Conservation (phyloP, 1,140 invertebrate species). For the Sweltsa coloradensis region DNA sequence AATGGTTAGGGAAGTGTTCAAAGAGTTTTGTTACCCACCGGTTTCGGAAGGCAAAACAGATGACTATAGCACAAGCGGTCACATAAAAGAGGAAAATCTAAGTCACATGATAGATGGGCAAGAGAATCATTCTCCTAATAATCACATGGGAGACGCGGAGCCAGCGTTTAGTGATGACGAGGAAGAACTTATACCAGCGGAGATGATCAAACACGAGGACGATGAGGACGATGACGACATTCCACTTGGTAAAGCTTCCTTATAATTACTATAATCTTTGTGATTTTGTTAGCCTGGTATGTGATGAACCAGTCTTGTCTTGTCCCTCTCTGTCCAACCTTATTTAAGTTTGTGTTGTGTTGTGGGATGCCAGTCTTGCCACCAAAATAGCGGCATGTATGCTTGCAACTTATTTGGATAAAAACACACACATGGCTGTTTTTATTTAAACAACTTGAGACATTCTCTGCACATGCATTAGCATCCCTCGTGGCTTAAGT, state of each 20-base stretch:
- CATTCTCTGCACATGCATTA: too few relatives aligned
- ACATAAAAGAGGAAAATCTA: conserved; percentile 14
- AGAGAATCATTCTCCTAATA: conserved; percentile 23
- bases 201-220: conserved; percentile 4
- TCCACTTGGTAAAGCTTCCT: conserved; percentile 54
- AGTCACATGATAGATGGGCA: conserved; percentile 21
- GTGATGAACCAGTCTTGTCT: too few relatives aligned
- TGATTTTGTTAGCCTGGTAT: too few relatives aligned
- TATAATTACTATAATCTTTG: too few relatives aligned
- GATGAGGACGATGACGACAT: conserved; percentile 80
- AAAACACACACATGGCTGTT: too few relatives aligned
- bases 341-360: too few relatives aligned
- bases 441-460: too few relatives aligned
- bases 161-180: conserved; percentile 72
- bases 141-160: conserved; percentile 42
- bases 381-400: too few relatives aligned
- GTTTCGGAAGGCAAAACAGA: conserved; percentile 21
- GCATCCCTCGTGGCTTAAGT: too few relatives aligned
- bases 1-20: conserved; percentile 80
- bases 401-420: too few relatives aligned
- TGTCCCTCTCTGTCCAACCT: too few relatives aligned
- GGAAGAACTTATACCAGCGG: conserved; percentile 40
- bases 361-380: too few relatives aligned
- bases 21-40: conserved; percentile 69
- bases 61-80: neutral